Evolutionary conservation across 2,888 invertebrate species (phyloP).

Genomic region (Tenthredo livida): DNA sequence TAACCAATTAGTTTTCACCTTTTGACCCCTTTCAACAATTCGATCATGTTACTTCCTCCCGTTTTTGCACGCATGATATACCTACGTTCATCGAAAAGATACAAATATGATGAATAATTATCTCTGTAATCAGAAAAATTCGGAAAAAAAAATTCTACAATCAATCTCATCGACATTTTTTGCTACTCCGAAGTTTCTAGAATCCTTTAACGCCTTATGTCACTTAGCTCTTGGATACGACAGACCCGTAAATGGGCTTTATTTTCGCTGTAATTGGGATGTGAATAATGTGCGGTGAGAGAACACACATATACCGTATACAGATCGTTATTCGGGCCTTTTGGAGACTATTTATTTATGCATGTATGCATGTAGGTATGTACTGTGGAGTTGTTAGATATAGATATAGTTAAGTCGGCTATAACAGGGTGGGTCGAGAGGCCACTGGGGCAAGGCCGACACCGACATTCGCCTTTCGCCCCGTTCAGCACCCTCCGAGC

Average conservation of each 20-base stretch:
- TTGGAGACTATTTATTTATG: conserved; percentile 32
- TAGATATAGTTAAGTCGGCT: conserved; percentile 2
- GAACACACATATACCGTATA: neutral
- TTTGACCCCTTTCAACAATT: conserved; percentile 29
- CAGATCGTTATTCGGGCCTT: conserved; percentile 48
- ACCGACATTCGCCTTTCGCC: conserved; percentile 51
- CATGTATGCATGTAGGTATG: conserved; percentile 1
- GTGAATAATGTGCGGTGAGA: conserved; percentile 1
- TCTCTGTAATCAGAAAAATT: neutral
- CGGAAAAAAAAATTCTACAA: neutral
- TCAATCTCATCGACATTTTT: neutral
- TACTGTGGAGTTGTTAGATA: neutral
- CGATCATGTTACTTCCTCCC: neutral
- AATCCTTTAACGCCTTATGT: conserved; percentile 5
- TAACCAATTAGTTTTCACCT: conserved; percentile 33
- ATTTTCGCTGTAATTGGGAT: conserved; percentile 17
- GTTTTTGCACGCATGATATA: no score
- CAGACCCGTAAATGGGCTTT: neutral
- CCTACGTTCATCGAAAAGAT: no score
- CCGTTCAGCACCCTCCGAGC: neutral
- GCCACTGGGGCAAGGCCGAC: conserved; percentile 69
- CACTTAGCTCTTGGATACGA: neutral
- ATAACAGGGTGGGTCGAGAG: conserved; percentile 67
- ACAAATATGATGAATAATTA: no score
- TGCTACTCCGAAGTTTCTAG: neutral